Evolutionary conservation across 1,140 invertebrate species (phyloP).

Genomic region (Microplitis mediator): DNA sequence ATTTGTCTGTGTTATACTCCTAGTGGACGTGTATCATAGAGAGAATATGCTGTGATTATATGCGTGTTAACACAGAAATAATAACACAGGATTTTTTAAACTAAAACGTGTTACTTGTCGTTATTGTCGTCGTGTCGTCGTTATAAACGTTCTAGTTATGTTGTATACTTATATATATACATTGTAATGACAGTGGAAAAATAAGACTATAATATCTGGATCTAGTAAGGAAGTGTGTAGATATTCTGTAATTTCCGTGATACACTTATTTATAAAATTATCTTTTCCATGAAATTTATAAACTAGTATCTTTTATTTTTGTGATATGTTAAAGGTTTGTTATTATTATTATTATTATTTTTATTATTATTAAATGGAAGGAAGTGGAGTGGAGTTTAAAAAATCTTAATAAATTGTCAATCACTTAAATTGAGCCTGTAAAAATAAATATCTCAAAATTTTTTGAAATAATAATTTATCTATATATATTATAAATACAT

Average conservation of each 20-base stretch:
- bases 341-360: too few species aligned
- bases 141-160: too few species aligned
- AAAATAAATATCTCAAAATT: too few species aligned
- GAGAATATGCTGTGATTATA: constrained; percentile 13
- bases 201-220: not conserved
- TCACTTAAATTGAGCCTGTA: too few species aligned
- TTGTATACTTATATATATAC: too few species aligned
- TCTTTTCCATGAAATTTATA: not conserved
- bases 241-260: constrained; percentile 10
- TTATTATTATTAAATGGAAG: too few species aligned
- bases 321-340: not conserved
- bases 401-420: too few species aligned
- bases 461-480: too few species aligned
- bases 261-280: not conserved
- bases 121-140: too few species aligned
- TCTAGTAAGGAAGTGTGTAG: not conserved
- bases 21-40: not conserved
- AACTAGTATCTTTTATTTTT: not conserved
- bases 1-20: not conserved
- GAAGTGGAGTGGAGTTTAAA: too few species aligned
- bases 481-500: too few species aligned
- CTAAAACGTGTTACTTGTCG: not conserved
- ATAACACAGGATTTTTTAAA: not conserved
- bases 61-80: not conserved
- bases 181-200: constrained; percentile 10